Conservation (phyloP, 2,797 vertebrate species). For the Champsocephalus gunnari region DNA sequence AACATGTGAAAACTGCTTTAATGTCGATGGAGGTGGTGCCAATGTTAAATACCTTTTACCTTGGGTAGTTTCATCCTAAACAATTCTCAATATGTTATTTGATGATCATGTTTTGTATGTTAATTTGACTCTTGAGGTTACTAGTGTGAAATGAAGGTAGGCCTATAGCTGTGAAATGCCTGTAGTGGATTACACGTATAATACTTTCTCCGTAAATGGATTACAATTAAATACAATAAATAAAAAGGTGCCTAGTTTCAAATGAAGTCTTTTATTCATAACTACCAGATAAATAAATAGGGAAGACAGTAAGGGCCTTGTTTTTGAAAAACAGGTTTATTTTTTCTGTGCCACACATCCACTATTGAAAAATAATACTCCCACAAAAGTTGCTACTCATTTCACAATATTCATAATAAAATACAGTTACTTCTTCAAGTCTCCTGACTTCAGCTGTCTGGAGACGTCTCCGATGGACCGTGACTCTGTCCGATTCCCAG, state of each 20-base stretch:
- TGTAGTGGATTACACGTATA: not conserved
- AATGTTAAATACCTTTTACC: not conserved
- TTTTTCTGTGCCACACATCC: slow-evolving; percentile 91
- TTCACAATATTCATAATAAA: slow-evolving; percentile 93
- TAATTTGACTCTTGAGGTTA: not conserved
- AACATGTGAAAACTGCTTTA: not conserved
- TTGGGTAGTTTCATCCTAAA: too few species aligned
- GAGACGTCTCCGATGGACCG: slow-evolving; percentile 86
- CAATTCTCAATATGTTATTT: not conserved
- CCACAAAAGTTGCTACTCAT: slow-evolving; percentile 91
- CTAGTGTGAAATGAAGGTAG: too few species aligned
- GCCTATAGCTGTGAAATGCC: not conserved
- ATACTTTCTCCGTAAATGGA: not conserved
- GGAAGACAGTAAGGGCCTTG: slow-evolving; percentile 5
- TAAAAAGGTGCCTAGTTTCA: not conserved
- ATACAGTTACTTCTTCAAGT: slow-evolving; percentile 89
- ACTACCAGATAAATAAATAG: not conserved
- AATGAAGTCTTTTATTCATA: not conserved
- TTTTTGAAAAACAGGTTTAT: slow-evolving; percentile 90
- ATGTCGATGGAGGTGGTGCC: not conserved
- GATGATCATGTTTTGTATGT: not conserved
- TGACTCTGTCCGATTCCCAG: slow-evolving; percentile 73
- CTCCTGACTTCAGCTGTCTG: slow-evolving; percentile 89
- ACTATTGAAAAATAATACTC: slow-evolving; percentile 93
- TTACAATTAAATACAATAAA: too few species aligned